phyloP scores from a whole-genome alignment of 1,140 invertebrate species.

The Acromyrmex heyeri region DNA sequence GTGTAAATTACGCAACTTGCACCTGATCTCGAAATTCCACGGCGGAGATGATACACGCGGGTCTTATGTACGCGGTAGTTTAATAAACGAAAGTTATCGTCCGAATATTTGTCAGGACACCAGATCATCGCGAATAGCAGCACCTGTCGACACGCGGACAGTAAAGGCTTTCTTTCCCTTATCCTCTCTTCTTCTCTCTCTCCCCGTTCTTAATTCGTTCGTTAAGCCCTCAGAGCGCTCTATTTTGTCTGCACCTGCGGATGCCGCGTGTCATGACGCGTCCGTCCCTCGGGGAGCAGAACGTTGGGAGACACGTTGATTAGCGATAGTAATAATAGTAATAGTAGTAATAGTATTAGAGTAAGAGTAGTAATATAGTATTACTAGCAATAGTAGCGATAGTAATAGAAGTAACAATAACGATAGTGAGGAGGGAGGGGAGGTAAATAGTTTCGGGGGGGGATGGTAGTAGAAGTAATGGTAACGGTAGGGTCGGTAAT shows the following conservation, averaged over 20 bases:
- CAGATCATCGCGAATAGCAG: conserved; percentile 39
- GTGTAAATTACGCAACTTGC: background rate
- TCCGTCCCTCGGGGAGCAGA: conserved; percentile 43
- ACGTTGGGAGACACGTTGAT: conserved; percentile 54
- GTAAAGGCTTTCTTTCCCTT: conserved; percentile 5
- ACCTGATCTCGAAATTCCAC: conserved; percentile 27
- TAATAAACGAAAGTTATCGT: conserved; percentile 14
- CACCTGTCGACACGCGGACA: conserved; percentile 45
- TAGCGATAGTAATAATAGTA: conserved; percentile 51
- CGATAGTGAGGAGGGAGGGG: background rate
- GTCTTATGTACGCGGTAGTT: conserved; percentile 12
- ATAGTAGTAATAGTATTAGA: conserved; percentile 44
- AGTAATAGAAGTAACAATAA: conserved; percentile 49
- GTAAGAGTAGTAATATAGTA: conserved; percentile 45
- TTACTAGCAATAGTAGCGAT: conserved; percentile 33
- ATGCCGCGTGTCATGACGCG: conserved; percentile 58
- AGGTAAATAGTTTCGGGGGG: conserved; percentile 17
- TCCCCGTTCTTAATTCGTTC: conserved; percentile 2
- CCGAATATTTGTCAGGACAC: conserved; percentile 20
- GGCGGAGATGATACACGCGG: background rate
- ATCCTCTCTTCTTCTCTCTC: background rate
- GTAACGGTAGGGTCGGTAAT: background rate
- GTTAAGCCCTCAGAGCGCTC: conserved; percentile 44
- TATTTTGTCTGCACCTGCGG: conserved; percentile 68
- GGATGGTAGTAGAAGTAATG: conserved; percentile 25